Evolutionary conservation across 2,113 vertebrate genomes (phyloP).

Genomic region (Aleadryas rufinucha): DNA sequence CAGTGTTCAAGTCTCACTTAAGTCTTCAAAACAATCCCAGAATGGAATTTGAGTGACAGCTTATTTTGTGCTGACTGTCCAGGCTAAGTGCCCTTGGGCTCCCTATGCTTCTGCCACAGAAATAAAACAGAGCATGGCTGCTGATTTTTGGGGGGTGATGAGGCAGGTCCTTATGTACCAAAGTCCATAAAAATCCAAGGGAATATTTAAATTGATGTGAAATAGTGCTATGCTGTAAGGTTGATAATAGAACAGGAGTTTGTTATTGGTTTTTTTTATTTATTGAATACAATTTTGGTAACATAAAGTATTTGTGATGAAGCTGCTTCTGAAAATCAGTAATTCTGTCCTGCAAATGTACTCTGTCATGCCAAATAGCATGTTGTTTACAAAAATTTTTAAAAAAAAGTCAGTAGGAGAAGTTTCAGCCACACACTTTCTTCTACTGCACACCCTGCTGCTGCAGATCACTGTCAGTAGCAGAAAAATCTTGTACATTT

Average conservation of each 20-base stretch:
- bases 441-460: background rate
- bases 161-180: background rate
- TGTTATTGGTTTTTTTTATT: no score
- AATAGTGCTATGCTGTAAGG: background rate
- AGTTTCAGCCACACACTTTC: background rate
- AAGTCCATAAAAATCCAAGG: background rate
- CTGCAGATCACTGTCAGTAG: background rate
- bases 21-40: background rate
- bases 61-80: background rate
- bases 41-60: background rate
- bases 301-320: background rate
- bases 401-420: background rate
- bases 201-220: background rate
- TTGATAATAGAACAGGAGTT: background rate
- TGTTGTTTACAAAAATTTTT: background rate
- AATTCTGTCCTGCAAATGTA: background rate
- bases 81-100: background rate
- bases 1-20: background rate
- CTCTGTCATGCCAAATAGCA: background rate
- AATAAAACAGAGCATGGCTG: background rate
- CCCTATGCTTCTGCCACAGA: background rate
- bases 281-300: background rate
- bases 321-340: background rate
- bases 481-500: background rate
- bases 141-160: accelerated